Conservation (phyloP, 2,797 vertebrate genomes). For the Meda fulgida region DNA sequence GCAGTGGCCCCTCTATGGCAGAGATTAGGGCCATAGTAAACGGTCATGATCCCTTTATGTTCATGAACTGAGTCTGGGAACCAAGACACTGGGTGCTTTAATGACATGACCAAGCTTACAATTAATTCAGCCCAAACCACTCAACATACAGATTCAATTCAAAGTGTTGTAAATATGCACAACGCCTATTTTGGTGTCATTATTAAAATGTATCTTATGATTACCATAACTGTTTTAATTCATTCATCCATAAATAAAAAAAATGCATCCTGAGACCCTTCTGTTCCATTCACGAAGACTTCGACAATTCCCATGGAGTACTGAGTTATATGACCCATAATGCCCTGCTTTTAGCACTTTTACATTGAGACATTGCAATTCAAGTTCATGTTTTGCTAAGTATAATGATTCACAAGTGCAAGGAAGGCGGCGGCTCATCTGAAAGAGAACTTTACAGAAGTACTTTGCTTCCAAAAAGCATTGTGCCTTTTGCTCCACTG, state of each 20-base stretch:
- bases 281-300: not conserved
- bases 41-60: constrained; percentile 38
- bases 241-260: not conserved
- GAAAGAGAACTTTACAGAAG: not conserved
- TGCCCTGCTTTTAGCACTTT: constrained; percentile 19
- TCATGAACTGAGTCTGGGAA: constrained; percentile 24
- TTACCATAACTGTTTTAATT: not conserved
- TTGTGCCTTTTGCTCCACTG: constrained; percentile 20
- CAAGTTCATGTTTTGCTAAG: constrained; percentile 4
- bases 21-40: constrained; percentile 40
- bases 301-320: not conserved
- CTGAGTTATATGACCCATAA: not conserved
- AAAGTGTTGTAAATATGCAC: not conserved
- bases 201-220: not conserved
- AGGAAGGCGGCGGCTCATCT: not conserved
- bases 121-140: not conserved
- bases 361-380: not conserved
- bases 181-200: not conserved
- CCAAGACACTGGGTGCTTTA: not conserved
- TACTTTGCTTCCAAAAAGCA: constrained; percentile 4
- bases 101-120: constrained; percentile 19
- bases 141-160: not conserved
- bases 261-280: not conserved
- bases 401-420: not conserved
- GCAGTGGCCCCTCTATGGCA: constrained; percentile 42